Conservation (phyloP, 2,797 vertebrate species). For the Catostomus latipinnis region DNA sequence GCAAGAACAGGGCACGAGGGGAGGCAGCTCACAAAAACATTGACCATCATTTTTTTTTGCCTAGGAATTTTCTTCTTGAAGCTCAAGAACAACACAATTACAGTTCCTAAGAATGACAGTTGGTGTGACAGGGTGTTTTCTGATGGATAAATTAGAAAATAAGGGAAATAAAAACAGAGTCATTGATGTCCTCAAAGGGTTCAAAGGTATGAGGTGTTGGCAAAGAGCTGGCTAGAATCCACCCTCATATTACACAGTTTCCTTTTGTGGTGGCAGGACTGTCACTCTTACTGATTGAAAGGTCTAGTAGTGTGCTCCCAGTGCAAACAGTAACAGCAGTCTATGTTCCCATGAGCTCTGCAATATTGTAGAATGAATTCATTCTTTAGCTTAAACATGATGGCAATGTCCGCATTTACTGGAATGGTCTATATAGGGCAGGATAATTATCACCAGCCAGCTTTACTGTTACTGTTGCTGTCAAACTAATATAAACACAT, state of each 20-base stretch:
- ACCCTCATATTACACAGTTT: slow-evolving; percentile 52
- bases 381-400: slow-evolving; percentile 1
- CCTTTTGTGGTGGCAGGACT: slow-evolving; percentile 26
- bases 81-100: neutral
- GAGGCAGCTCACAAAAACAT: slow-evolving; percentile 30
- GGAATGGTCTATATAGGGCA: neutral
- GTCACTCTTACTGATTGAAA: slow-evolving; percentile 51
- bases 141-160: slow-evolving; percentile 50
- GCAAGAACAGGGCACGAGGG: neutral
- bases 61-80: neutral
- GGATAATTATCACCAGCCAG: slow-evolving; percentile 16
- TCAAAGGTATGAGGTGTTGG: neutral
- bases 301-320: slow-evolving; percentile 41
- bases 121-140: slow-evolving; percentile 26
- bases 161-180: slow-evolving; percentile 15
- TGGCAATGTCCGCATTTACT: neutral
- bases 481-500: slow-evolving; percentile 11
- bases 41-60: slow-evolving; percentile 36
- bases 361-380: slow-evolving; percentile 17
- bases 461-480: slow-evolving; percentile 4
- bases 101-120: neutral
- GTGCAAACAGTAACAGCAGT: slow-evolving; percentile 47
- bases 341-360: slow-evolving; percentile 7
- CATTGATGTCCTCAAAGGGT: neutral
- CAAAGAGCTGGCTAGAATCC: slow-evolving; percentile 12